Base-by-base conservation (phyloP, 2,113 vertebrate species). In the Anguilla rostrata region DNA sequence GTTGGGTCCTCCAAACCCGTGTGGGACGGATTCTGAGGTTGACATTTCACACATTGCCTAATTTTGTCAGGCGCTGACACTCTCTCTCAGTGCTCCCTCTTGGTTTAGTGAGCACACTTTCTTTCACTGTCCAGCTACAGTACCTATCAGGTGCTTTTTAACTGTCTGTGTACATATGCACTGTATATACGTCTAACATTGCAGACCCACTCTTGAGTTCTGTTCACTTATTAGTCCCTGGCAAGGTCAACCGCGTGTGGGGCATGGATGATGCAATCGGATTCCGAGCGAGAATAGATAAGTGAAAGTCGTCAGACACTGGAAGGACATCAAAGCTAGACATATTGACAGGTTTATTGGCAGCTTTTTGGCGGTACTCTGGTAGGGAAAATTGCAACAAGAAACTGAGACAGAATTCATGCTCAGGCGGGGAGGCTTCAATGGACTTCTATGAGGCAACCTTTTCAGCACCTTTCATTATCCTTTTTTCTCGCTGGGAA, bases 401-500 rank as follows among this genome's bases (percentile, higher is more conserved):
- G 71, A 5, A 34, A n/a, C 71, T 75, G 71, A 75, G 71, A 75
- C 71, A 12, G n/a, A 75, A 29, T 9, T 34, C 71, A 34, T 75
- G 34, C 71, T 75, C 71, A 8, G 71, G 9, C n/a, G 1, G 71
- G 71, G 71, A 29, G 71, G 26, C n/a, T 75, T 34, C n/a, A 34
- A 6, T 8, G 22, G 18, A 26, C 60, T 26, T 34, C 26, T 29
- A 2, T 34, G 71, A 75, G 71, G 34, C 9, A 34, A 75, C 71
- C 71, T 75, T 75, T 75, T 75, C 71, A 34, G 11, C 71, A 75
- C 29, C 26, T 75, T 75, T 75, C 71, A 75, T 75, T 75, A 75
- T 34, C 71, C 71, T 34, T 75, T 75, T 75, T 75, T 34, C n/a
- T 26, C 26, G n/a, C 71, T 3, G 26, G 71, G 9, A 75, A 75